Conservation (phyloP, 2,888 invertebrate genomes). For the Ophioninae sp. region DNA sequence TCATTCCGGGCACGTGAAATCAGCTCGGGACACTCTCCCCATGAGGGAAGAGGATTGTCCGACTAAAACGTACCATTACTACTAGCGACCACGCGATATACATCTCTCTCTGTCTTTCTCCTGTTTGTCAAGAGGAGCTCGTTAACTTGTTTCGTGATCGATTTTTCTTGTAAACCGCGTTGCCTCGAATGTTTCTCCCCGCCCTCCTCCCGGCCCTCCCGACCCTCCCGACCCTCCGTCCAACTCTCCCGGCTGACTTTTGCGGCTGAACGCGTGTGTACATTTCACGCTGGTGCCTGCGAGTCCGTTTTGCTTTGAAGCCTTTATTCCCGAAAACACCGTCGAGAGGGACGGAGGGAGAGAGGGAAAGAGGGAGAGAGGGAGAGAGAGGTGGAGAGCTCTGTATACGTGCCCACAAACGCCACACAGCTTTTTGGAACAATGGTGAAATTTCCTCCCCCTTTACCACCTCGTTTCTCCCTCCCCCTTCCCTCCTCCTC, state of each 20-base stretch:
- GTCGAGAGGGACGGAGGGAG: slow-evolving; percentile 4
- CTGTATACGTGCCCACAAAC: slow-evolving; percentile 40
- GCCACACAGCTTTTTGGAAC: slow-evolving; percentile 59
- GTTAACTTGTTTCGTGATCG: slow-evolving; percentile 51
- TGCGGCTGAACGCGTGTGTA: slow-evolving; percentile 36
- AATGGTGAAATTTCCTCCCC: slow-evolving; percentile 62
- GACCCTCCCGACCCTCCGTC: background rate
- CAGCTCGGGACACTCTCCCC: slow-evolving; percentile 37
- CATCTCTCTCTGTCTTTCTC: slow-evolving; percentile 24
- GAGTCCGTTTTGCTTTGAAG: slow-evolving; percentile 53
- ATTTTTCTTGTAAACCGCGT: slow-evolving; percentile 34
- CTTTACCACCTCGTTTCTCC: slow-evolving; percentile 5
- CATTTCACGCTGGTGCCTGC: slow-evolving; percentile 46
- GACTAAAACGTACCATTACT: slow-evolving; percentile 56
- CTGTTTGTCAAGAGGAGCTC: slow-evolving; percentile 41
- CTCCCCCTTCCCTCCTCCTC: background rate
- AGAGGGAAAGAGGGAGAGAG: slow-evolving; percentile 10
- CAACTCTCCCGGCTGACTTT: background rate
- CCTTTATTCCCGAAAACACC: slow-evolving; percentile 59
- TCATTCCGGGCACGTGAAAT: slow-evolving; percentile 12
- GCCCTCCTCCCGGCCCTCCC: background rate
- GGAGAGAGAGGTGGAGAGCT: slow-evolving; percentile 22
- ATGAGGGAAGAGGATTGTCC: slow-evolving; percentile 44
- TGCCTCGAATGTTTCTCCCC: slow-evolving; percentile 11
- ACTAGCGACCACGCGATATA: slow-evolving; percentile 55